Conservation (phyloP, 2,888 invertebrate genomes). For the Morinoia aosen region DNA sequence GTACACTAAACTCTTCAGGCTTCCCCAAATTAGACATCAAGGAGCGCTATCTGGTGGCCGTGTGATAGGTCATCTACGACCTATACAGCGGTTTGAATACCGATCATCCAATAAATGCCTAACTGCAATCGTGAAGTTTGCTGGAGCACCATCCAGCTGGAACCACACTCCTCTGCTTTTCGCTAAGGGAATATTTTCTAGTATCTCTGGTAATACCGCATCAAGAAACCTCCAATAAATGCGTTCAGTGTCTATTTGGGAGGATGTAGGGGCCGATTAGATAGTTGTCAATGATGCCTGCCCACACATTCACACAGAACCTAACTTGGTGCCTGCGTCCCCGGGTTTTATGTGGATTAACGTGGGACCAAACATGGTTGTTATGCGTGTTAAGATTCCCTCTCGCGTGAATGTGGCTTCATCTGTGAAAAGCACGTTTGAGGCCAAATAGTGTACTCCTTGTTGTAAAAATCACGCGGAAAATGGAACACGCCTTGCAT, state of each 20-base stretch:
- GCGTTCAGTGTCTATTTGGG: not conserved
- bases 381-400: slow-evolving; percentile 5
- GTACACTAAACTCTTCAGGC: not conserved
- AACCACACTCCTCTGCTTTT: not conserved
- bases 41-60: not conserved
- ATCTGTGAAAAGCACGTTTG: not conserved
- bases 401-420: not conserved
- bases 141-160: too few relatives aligned
- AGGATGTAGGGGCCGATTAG: not conserved
- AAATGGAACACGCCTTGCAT: not conserved
- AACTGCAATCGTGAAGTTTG: too few relatives aligned
- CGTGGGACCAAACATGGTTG: not conserved
- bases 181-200: not conserved
- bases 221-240: too few relatives aligned
- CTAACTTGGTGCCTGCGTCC: slow-evolving; percentile 32
- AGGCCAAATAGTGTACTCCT: not conserved
- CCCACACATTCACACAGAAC: not conserved
- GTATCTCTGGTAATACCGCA: not conserved
- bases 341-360: not conserved
- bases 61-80: not conserved
- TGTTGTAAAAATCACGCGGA: not conserved
- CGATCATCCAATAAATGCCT: too few relatives aligned
- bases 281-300: slow-evolving; percentile 23
- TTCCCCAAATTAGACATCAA: not conserved
- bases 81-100: too few relatives aligned